A percentile compares a stretch with the other conserved stretches of the same genome.
phyloP scores from a whole-genome alignment of 1,140 invertebrate species.

The Globodera rostochiensis region DNA sequence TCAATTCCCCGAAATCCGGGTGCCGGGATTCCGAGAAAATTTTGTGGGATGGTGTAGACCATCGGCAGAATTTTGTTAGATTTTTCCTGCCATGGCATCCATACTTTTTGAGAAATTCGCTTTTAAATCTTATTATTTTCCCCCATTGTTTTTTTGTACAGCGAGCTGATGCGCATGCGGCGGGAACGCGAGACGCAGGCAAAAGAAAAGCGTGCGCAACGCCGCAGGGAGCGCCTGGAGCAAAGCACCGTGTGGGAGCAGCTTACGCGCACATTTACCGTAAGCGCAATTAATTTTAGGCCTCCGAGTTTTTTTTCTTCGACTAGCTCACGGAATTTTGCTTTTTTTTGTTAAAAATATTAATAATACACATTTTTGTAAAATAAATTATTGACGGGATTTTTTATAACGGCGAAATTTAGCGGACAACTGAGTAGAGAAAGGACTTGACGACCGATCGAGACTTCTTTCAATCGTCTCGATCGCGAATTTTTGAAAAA shows the following conservation, averaged over 20 bases:
- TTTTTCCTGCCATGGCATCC: too few relatives aligned
- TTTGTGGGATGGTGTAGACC: too few relatives aligned
- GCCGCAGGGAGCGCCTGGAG: conserved; percentile 6
- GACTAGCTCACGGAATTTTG: background rate
- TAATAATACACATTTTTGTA: too few relatives aligned
- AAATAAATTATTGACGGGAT: too few relatives aligned
- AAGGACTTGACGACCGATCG: background rate
- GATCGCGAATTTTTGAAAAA: background rate
- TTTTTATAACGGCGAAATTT: too few relatives aligned
- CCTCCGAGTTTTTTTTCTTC: background rate
- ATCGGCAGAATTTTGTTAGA: too few relatives aligned
- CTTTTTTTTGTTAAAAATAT: background rate
- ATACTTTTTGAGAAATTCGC: too few relatives aligned
- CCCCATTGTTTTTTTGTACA: background rate
- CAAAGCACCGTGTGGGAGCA: conserved; percentile 5
- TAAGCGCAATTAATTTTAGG: background rate
- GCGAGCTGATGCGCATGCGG: background rate
- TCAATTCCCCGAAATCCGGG: too few relatives aligned
- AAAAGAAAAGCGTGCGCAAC: conserved; percentile 1
- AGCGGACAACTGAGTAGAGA: too few relatives aligned
- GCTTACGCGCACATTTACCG: background rate
- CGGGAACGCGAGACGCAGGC: background rate
- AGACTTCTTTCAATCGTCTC: background rate
- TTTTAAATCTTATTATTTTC: too few relatives aligned
- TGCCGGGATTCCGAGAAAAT: too few relatives aligned